Percentiles rank a stretch among this genome's conserved stretches.
Conservation (phyloP, 1,140 invertebrate species). For the Sycobia sp. region DNA sequence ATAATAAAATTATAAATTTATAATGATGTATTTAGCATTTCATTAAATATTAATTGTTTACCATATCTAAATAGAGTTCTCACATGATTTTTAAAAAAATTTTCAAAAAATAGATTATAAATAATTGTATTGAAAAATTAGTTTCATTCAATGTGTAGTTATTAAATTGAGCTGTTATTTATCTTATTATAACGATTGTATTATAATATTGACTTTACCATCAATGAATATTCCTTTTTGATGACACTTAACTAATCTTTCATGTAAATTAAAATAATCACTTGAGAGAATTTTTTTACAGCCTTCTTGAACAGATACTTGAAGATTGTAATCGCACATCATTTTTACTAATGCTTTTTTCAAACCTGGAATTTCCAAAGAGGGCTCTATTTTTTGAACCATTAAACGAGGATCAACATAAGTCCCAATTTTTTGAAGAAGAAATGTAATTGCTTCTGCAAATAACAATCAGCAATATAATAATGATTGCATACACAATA, state of each 20-base stretch:
- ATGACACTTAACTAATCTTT: constrained; percentile 78
- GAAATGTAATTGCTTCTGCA: constrained; percentile 75
- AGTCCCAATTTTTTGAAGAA: constrained; percentile 83
- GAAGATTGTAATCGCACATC: constrained; percentile 93
- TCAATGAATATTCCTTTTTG: constrained; percentile 76
- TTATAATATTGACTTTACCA: too few species aligned
- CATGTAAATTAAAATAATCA: constrained; percentile 89
- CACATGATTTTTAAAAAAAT: too few species aligned
- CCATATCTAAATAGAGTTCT: too few species aligned
- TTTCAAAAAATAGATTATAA: not conserved
- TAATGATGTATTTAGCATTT: too few species aligned
- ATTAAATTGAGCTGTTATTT: too few species aligned
- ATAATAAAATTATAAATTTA: too few species aligned
- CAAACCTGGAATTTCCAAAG: constrained; percentile 86
- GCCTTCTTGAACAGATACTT: constrained; percentile 87
- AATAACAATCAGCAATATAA: constrained; percentile 30
- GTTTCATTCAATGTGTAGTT: too few species aligned
- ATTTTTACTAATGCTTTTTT: constrained; percentile 93
- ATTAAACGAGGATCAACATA: constrained; percentile 89
- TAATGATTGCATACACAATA: not conserved
- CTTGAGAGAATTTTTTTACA: constrained; percentile 85
- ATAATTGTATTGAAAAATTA: not conserved
- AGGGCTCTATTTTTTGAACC: constrained; percentile 81
- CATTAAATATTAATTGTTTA: too few species aligned
- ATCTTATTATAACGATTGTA: not conserved